Base-by-base conservation (phyloP, 2,797 vertebrate species). In the Danio albolineatus region DNA sequence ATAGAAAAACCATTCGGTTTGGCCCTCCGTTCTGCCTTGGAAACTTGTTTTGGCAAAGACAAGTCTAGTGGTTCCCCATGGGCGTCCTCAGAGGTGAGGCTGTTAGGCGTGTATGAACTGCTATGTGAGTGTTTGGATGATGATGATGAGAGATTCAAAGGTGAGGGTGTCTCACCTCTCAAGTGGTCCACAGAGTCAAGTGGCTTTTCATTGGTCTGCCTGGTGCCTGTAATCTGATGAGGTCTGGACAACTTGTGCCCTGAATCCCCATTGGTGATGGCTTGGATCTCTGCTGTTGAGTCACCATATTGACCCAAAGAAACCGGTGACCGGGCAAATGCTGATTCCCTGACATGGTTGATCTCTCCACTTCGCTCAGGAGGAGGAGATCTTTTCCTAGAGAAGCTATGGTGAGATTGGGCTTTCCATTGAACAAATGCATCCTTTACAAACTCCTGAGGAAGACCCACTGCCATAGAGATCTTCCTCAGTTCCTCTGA, bases 401-500 rank as follows among this genome's bases (percentile, higher is more conserved):
- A 92, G 93, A 83, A 78, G 14, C 53, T 43, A 0, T 87, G 85
- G 73, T 92, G 88, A 88, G 95, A 95, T 83, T 97, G 97, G 89
- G 92, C 93, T 93, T 97, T 98, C 93, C 96, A 95, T 92, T 97
- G 96, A 76, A 95, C 91, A 88, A 99, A 98, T 94, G 95, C 97
- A 88, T 98, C 96, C 90, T 96, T 97, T 90, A 99, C 96, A 85
- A 97, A 96, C 92, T 98, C 97, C 89, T 97, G 96, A 92, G 97
- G 96, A 91, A 98, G 97, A 87, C 96, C 97, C 66, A 98, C 96
- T 66, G 97, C 96, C 83, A 96, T 94, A 88, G 98, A 98, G 90
- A 99, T 98, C 94, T 97, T 98, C 90, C 97, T 95, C 93, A 98
- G 94, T 93, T 99, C 97, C 86, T 99, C 97, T 83, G 96, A 95